Evolutionary conservation across 1,140 invertebrate genomes (phyloP).

Genomic region (Bathynomus jamesi): DNA sequence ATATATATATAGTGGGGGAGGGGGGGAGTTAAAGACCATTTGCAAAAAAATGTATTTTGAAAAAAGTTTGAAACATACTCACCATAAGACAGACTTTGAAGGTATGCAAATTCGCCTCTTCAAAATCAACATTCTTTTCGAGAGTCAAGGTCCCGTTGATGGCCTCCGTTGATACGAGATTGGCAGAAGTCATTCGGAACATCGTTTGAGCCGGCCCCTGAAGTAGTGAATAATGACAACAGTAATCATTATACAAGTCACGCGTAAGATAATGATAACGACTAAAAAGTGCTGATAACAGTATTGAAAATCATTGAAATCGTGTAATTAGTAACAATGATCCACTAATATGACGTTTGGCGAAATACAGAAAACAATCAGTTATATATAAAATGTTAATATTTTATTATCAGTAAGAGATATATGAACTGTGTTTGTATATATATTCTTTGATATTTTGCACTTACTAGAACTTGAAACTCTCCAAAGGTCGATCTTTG

Average conservation of each 20-base stretch:
- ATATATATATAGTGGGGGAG: background rate
- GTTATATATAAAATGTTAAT: no score
- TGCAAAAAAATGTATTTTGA: background rate
- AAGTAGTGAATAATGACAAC: background rate
- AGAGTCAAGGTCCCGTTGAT: slow-evolving; percentile 9
- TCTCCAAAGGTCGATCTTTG: slow-evolving; percentile 7
- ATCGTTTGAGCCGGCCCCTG: background rate
- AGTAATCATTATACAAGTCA: no score
- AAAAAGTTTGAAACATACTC: background rate
- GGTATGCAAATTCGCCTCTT: slow-evolving; percentile 9
- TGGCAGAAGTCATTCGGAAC: slow-evolving; percentile 3
- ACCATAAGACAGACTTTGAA: slow-evolving; percentile 15
- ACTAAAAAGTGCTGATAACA: no score
- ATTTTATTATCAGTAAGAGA: no score
- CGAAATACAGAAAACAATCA: no score
- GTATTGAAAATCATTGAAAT: no score
- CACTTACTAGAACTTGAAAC: slow-evolving; percentile 13
- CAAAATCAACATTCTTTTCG: slow-evolving; percentile 2
- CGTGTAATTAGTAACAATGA: no score
- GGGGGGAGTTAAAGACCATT: background rate
- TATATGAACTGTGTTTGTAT: no score
- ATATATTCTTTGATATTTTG: no score
- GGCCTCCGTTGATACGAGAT: slow-evolving; percentile 4
- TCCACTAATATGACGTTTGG: no score
- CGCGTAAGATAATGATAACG: no score